These are phyloP conservation scores for Oligia strigilis DNA, from an alignment of 2,888 invertebrate genomes.

Conservation along the genomic window DNA sequence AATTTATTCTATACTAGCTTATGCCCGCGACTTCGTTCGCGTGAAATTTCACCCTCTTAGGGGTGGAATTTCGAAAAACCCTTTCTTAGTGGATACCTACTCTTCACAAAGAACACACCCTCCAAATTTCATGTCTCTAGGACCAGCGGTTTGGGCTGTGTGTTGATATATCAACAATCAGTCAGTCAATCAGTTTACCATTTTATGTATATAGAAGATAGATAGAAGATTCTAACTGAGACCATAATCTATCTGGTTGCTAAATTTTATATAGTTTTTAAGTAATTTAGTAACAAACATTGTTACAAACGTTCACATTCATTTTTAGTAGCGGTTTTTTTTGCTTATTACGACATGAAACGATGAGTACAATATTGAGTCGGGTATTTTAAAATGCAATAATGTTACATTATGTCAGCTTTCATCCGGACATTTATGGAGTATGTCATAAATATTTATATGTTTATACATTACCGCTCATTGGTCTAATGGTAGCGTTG, in stretches of 20 bases:
- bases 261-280: neutral
- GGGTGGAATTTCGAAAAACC: no score
- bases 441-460: slow-evolving; percentile 42
- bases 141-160: no score
- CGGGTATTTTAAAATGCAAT: slow-evolving; percentile 41
- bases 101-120: no score
- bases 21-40: no score
- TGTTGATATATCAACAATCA: no score
- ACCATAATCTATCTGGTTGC: neutral
- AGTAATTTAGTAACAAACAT: neutral
- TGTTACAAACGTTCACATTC: neutral
- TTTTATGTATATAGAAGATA: no score
- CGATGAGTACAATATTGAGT: neutral
- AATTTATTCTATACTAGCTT: neutral
- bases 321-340: neutral
- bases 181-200: no score
- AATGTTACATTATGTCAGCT: slow-evolving; percentile 19
- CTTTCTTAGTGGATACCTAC: no score
- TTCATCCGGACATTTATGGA: slow-evolving; percentile 19
- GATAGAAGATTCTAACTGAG: no score
- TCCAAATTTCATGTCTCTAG: no score
- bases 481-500: slow-evolving; percentile 5
- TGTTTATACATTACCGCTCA: slow-evolving; percentile 12
- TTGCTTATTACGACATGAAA: neutral
- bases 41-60: no score